phyloP scores from a whole-genome alignment of 2,113 vertebrate species.

The Scomber scombrus region DNA sequence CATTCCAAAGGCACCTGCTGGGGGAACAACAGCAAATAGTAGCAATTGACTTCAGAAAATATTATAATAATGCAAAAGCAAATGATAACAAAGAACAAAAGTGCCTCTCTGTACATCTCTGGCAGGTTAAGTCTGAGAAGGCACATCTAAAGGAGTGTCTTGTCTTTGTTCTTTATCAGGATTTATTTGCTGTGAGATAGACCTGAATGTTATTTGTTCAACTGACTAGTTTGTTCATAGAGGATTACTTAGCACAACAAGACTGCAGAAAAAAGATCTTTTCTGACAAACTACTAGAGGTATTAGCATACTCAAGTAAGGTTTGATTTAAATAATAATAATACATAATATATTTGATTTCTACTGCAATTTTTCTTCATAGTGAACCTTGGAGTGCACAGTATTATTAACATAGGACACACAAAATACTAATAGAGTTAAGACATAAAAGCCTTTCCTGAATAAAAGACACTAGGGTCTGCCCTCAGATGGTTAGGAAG shows the following conservation, averaged over 20 bases:
- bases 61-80: slow-evolving; percentile 8
- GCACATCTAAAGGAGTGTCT: slow-evolving; percentile 6
- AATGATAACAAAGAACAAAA: slow-evolving; percentile 18
- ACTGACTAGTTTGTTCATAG: not conserved
- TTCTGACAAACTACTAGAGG: not conserved
- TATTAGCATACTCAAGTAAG: not conserved
- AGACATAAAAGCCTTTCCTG: too few relatives aligned
- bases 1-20: not conserved
- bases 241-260: not conserved
- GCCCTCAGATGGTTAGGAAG: too few relatives aligned
- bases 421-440: too few relatives aligned
- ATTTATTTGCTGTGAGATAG: slow-evolving; percentile 18
- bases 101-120: not conserved
- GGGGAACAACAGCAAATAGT: slow-evolving; percentile 8
- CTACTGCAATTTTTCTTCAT: too few relatives aligned
- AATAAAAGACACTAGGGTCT: too few relatives aligned
- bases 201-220: not conserved
- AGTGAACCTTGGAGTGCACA: too few relatives aligned
- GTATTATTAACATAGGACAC: too few relatives aligned
- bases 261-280: not conserved
- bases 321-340: too few relatives aligned
- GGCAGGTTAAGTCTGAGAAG: not conserved
- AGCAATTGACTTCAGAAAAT: slow-evolving; percentile 8
- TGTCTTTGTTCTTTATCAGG: slow-evolving; percentile 24
- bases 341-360: too few relatives aligned